Evolutionary conservation across 2,888 invertebrate species (phyloP), one percentile per base, ranked within the genome.

Genomic region (Amaurobius ferox): DNA sequence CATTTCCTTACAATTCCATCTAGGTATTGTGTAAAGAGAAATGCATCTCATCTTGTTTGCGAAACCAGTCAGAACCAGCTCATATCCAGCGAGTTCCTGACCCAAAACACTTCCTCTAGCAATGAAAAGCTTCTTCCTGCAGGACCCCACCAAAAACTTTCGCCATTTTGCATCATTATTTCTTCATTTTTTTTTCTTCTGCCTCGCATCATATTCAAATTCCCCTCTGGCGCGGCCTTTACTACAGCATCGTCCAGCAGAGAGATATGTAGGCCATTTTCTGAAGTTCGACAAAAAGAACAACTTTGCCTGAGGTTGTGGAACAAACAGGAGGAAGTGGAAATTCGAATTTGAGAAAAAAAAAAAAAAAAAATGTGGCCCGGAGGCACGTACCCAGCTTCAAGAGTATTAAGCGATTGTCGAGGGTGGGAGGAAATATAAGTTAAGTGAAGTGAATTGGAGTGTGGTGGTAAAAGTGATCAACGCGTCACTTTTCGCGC

Each of bases 311-410:
- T 16, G 55, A 11, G 55, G 55, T 23, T 55, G 23, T 55, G 55
- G 55, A 55, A 55, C 55, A 55, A 23, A 23, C 55, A 55, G 11
- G 55, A 55, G 55, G 55, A 55, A 55, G 55, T 55, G 23, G 55
- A 7, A 55, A 55, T 55, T 55, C 23, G 19, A 6, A 3, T n/a
- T n/a, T n/a, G n/a, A n/a, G n/a, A n/a, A n/a, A n/a, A n/a, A n/a
- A n/a, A n/a, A n/a, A n/a, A n/a, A n/a, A n/a, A n/a, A n/a, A n/a
- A n/a, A n/a, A n/a, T n/a, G n/a, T n/a, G n/a, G n/a, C n/a, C n/a
- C n/a, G n/a, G n/a, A n/a, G n/a, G n/a, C n/a, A n/a, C n/a, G n/a
- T n/a, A n/a, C n/a, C n/a, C 44, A 13, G 44, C 44, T 11, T 7
- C 44, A 7, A 7, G 2, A 44, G 44, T 44, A 44, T 44, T 44